Evolutionary conservation across 92 coral and sea anemone species (phyloP), one percentile per base, ranked within the genome.

Genomic region (Hydrozoanthus gracilis): DNA sequence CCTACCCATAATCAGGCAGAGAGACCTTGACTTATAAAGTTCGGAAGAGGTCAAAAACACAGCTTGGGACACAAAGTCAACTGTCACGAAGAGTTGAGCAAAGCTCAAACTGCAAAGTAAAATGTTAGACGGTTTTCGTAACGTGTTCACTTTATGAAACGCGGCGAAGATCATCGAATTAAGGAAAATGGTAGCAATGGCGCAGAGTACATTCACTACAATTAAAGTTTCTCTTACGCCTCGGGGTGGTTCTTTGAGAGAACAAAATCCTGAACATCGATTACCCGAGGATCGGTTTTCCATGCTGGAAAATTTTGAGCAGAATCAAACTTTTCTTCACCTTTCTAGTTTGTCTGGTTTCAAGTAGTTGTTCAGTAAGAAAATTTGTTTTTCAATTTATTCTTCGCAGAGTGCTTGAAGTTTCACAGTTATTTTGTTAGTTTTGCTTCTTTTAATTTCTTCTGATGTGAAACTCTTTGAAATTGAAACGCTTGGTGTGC

Each of bases 81-180:
- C 47, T 2, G 61, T 56, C 3, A 76, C 82, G n/a, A 76, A 17
- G 13, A 76, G 60, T 1, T 76, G 64, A 3, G 82, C 47, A 64
- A 51, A 15, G 52, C 82, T 51, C 13, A 76, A 20, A 51, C 82
- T 76, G 3, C 7, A 5, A 13, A 76, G n/a, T 13, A 76, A 51
- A 50, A 35, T 14, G 65, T 76, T 76, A 1, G 65, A 76, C 6
- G 82, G 64, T 44, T 27, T 76, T 13, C 82, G 45, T 44, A 76
- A 39, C 7, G 82, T 17, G 45, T 76, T 76, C 6, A 51, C n/a
- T 76, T 52, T 76, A 11, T 76, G 20, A 51, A 76, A 65, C 10
- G 82, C 82, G 27, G 6, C 64, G 12, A 62, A 76, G 46, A 76
- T 76, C 82, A 76, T 76, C 8, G 46, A 52, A n/a, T 76, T 76